Evolutionary conservation across 2,888 invertebrate genomes (phyloP).

Genomic region (Lottia scabra): DNA sequence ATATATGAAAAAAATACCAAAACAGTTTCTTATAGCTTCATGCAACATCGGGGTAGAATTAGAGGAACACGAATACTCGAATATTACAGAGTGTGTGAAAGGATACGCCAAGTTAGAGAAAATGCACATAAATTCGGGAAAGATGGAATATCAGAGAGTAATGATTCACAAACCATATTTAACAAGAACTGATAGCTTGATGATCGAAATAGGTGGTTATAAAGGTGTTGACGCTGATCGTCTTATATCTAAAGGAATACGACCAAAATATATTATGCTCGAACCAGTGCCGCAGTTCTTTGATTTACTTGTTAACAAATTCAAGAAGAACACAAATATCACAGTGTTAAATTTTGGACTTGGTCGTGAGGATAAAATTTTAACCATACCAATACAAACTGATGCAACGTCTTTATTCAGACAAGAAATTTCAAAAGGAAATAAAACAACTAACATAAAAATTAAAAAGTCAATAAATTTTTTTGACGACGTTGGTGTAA

Average conservation of each 20-base stretch:
- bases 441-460: not conserved
- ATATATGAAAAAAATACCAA: not conserved
- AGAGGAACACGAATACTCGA: not conserved
- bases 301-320: slow-evolving; percentile 1
- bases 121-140: not conserved
- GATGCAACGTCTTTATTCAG: slow-evolving; percentile 16
- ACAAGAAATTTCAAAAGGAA: not conserved
- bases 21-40: not conserved
- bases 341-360: slow-evolving; percentile 18
- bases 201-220: slow-evolving; percentile 18
- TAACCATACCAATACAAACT: not conserved
- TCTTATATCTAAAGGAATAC: not conserved
- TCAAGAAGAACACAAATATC: slow-evolving; percentile 3
- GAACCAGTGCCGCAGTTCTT: slow-evolving; percentile 17
- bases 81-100: not conserved
- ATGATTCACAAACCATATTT: not conserved
- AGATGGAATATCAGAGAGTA: not conserved
- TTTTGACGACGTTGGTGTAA: slow-evolving; percentile 7
- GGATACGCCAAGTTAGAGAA: not conserved
- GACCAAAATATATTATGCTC: slow-evolving; percentile 11
- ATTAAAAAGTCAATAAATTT: slow-evolving; percentile 12
- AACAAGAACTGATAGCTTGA: not conserved
- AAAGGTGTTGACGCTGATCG: slow-evolving; percentile 17
- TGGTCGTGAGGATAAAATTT: slow-evolving; percentile 8
- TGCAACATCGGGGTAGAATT: not conserved